Percentiles rank a stretch among this genome's conserved stretches.
phyloP scores from a whole-genome alignment of 2,888 invertebrate species.

The Synanthedon formicaeformis region DNA sequence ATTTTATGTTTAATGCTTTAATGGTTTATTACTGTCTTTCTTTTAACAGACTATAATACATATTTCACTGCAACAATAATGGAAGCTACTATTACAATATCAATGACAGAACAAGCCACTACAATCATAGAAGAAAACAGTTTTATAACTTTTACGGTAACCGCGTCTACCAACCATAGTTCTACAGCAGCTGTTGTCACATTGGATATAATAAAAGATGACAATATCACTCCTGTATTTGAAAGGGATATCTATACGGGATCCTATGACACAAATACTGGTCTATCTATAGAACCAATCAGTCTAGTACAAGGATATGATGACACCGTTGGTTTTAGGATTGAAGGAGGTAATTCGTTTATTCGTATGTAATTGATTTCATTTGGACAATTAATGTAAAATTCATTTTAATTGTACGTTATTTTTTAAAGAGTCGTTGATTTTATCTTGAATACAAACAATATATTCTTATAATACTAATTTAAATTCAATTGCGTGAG shows the following conservation, averaged over 20 bases:
- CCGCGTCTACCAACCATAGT: constrained; percentile 23
- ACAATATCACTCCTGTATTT: constrained; percentile 38
- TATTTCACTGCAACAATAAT: constrained; percentile 22
- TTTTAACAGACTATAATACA: constrained; percentile 26
- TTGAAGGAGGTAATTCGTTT: constrained; percentile 33
- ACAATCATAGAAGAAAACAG: constrained; percentile 29
- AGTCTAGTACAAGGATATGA: constrained; percentile 36
- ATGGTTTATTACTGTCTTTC: neutral
- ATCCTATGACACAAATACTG: constrained; percentile 22
- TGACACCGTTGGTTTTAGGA: constrained; percentile 23
- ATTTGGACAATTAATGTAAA: too few species aligned
- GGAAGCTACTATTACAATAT: constrained; percentile 25
- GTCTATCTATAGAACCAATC: constrained; percentile 29
- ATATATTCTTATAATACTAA: too few species aligned
- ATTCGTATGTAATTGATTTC: too few species aligned
- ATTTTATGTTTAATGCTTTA: neutral
- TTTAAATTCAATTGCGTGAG: too few species aligned
- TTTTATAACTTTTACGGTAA: constrained; percentile 29
- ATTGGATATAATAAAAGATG: constrained; percentile 44
- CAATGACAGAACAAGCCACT: constrained; percentile 24
- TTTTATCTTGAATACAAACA: too few species aligned
- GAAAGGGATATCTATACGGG: constrained; percentile 32
- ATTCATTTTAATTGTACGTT: too few species aligned
- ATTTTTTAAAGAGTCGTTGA: too few species aligned
- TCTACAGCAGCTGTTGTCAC: constrained; percentile 26